A percentile compares a stretch with the other conserved stretches of the same genome.
Evolutionary conservation across 2,888 invertebrate genomes (phyloP).

Genomic region (Eurytoma californica): DNA sequence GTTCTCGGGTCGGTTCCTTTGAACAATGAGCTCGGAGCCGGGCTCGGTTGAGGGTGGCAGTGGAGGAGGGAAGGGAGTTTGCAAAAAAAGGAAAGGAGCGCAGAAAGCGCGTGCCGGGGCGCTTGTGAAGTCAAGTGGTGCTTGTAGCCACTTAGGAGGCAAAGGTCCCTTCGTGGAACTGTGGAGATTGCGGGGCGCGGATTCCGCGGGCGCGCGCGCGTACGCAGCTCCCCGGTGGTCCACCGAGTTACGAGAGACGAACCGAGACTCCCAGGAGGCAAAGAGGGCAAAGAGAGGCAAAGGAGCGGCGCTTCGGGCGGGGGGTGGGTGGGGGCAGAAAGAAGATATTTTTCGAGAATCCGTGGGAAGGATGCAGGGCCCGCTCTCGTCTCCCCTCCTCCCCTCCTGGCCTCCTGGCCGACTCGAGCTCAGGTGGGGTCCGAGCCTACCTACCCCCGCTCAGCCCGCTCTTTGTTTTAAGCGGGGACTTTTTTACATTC

Average conservation of each 20-base stretch:
- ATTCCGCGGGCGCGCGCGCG: constrained; percentile 3
- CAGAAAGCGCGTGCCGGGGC: neutral
- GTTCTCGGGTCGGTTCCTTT: too few species aligned
- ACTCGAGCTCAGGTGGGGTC: neutral
- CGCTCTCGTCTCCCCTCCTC: constrained; percentile 7
- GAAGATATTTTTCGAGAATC: constrained; percentile 56
- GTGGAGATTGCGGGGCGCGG: constrained; percentile 8
- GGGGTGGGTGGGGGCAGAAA: constrained; percentile 36
- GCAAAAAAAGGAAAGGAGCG: neutral
- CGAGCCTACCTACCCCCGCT: constrained; percentile 22
- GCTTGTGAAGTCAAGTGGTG: constrained; percentile 7
- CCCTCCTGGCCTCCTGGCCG: neutral
- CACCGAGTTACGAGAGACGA: constrained; percentile 57
- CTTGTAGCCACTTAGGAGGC: constrained; percentile 50
- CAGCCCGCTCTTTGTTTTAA: constrained; percentile 52
- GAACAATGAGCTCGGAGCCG: too few species aligned
- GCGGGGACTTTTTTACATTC: constrained; percentile 52
- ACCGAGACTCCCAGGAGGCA: constrained; percentile 49
- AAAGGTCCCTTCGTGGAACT: constrained; percentile 51
- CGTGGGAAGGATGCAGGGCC: constrained; percentile 54
- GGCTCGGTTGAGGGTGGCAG: neutral
- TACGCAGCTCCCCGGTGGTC: constrained; percentile 52
- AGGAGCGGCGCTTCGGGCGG: neutral
- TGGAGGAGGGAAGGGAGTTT: neutral
- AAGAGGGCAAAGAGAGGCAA: constrained; percentile 49